Evolutionary conservation across 2,113 vertebrate genomes (phyloP).

Genomic region (Capra hircus): DNA sequence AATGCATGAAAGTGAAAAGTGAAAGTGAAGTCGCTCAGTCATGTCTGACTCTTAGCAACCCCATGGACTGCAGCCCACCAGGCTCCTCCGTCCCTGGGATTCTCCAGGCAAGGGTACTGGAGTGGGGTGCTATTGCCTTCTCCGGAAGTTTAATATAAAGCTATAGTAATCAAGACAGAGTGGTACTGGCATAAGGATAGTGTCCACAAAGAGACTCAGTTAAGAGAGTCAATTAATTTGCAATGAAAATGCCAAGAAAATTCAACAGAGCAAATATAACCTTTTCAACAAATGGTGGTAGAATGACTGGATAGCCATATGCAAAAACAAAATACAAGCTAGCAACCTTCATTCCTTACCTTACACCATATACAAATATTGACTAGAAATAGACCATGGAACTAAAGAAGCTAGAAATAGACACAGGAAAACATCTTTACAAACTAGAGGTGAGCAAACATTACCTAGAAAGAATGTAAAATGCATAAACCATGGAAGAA

Average conservation of each 20-base stretch:
- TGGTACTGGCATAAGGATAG: background rate
- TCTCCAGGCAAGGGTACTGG: no score
- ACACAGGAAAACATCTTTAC: background rate
- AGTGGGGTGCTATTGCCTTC: no score
- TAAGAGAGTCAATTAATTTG: background rate
- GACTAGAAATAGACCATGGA: background rate
- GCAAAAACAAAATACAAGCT: background rate
- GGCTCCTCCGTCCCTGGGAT: no score
- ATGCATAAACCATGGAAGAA: background rate
- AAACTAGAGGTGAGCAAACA: background rate
- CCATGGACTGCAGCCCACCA: no score
- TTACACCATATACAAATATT: background rate
- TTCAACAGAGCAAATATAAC: background rate
- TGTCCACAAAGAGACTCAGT: background rate
- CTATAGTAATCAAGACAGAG: background rate
- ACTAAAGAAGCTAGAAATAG: background rate
- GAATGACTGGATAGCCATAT: background rate
- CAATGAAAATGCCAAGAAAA: background rate
- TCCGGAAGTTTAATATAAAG: background rate
- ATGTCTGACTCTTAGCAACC: accelerated
- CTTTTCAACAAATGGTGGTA: background rate
- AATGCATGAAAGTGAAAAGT: no score
- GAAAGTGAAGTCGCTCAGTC: no score
- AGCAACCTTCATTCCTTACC: background rate
- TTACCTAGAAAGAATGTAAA: conserved; percentile 7